Conservation (phyloP, 2,888 invertebrate genomes). For the Sericinus montela region DNA sequence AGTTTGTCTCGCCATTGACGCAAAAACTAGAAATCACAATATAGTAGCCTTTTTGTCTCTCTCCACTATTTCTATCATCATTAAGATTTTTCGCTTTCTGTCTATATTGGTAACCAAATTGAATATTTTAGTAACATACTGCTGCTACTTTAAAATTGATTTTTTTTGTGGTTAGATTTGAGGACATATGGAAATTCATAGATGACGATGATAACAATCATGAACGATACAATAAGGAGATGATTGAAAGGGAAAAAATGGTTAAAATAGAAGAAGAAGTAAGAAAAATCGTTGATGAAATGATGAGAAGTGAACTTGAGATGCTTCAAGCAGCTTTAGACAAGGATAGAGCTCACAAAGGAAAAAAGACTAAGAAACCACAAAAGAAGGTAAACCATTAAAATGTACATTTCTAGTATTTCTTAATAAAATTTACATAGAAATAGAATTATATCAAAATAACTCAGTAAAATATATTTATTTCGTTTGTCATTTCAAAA, state of each 20-base stretch:
- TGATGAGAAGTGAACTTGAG: slow-evolving; percentile 84
- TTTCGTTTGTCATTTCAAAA: too few relatives aligned
- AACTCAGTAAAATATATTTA: too few relatives aligned
- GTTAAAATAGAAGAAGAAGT: slow-evolving; percentile 90
- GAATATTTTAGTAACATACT: too few relatives aligned
- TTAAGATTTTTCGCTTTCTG: too few relatives aligned
- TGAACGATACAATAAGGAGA: slow-evolving; percentile 88
- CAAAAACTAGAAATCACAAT: too few relatives aligned
- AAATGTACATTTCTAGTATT: background rate
- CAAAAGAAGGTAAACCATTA: slow-evolving; percentile 81
- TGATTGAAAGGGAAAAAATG: slow-evolving; percentile 91
- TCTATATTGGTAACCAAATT: too few relatives aligned
- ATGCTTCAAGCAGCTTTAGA: slow-evolving; percentile 86
- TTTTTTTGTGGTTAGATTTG: slow-evolving; percentile 66
- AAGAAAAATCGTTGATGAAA: slow-evolving; percentile 88
- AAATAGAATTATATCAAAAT: too few relatives aligned
- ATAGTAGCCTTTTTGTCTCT: too few relatives aligned
- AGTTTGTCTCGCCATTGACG: too few relatives aligned
- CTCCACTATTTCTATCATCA: too few relatives aligned
- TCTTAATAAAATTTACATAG: too few relatives aligned
- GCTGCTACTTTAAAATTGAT: too few relatives aligned
- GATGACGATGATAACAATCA: slow-evolving; percentile 87
- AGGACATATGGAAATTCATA: slow-evolving; percentile 90
- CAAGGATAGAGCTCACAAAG: slow-evolving; percentile 84
- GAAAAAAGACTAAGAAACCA: slow-evolving; percentile 87